Base-by-base conservation (phyloP, 2,113 vertebrate species). In the Hymenochirus boettgeri region DNA sequence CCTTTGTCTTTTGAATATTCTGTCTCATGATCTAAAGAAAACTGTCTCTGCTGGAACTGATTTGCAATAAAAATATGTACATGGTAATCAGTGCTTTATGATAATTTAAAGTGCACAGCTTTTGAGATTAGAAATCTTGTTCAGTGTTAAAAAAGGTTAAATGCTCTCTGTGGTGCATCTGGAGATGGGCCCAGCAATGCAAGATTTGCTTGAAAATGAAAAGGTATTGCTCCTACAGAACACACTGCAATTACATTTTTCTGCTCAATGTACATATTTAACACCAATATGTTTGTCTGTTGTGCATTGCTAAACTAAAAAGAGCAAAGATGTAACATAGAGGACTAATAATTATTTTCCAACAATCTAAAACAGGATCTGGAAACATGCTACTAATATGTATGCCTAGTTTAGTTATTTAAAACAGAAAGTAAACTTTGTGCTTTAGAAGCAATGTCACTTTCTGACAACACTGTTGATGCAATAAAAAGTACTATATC, bases 1-100 rank as follows among this genome's bases (percentile, higher is more conserved):
- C 24, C 50, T 52, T 52, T 52, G 50, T 52, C 22, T 52, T 24
- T 52, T 24, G 22, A 52, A 52, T 52, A 52, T 26, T 52, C 22
- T 52, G 26, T 25, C 15, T 23, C 50, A 52, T 52, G 50, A 52
- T 52, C 50, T 25, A 25, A 52, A 52, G 50, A 24, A 25, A 17
- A 7, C 50, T 17, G 13, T 52, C 50, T 52, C 22, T 26, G 13
- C 13, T 52, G 24, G 9, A 23, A 25, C 9, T 52, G 50, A 52
- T 5, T 52, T 52, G 50, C 23, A 52, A 24, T 52, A 26, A 52
- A 17, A 52, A 52, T 25, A 6, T 15, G 13, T 7, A 25, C 26
- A 18, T 52, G 50, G 22, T 25, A 52, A 52, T 17, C 15, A 13
- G 13, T 12, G 15, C 26, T 52, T 52, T 26, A 52, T 25, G 23